Percentiles rank a stretch among this genome's conserved stretches.
These are phyloP conservation scores for Leptosomus discolor DNA, from an alignment of 2,113 vertebrate genomes.

Conservation along the genomic window DNA sequence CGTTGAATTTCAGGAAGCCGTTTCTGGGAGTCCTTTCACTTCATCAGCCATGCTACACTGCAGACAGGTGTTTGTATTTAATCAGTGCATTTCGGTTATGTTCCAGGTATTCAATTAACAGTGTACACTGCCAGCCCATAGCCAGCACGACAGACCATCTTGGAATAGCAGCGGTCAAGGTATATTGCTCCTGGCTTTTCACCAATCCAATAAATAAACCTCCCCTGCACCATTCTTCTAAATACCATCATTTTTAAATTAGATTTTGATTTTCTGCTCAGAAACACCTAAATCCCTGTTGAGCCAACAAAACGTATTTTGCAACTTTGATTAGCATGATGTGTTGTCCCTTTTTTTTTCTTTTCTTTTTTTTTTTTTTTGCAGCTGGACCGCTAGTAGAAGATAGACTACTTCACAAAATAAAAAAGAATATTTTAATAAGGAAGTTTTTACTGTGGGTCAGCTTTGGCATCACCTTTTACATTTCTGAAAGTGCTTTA, in stretches of 20 bases:
- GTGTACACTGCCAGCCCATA: neutral
- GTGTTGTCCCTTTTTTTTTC: neutral
- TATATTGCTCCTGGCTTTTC: neutral
- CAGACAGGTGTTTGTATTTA: neutral
- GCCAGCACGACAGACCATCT: neutral
- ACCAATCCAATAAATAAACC: conserved; percentile 11
- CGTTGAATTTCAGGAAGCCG: neutral
- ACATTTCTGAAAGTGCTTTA: conserved; percentile 3
- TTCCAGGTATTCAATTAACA: neutral
- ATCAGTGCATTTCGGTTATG: neutral
- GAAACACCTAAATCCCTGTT: conserved; percentile 32
- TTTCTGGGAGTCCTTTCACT: neutral
- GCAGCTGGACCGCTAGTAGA: conserved; percentile 8
- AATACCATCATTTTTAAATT: conserved; percentile 50
- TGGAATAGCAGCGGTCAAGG: neutral
- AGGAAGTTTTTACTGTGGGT: neutral
- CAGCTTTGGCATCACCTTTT: neutral
- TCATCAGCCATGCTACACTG: neutral
- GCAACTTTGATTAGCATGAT: neutral
- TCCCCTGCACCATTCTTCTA: neutral
- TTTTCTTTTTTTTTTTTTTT: neutral
- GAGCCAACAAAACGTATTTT: conserved; percentile 33
- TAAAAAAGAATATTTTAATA: neutral
- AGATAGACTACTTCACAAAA: neutral
- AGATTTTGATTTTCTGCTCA: conserved; percentile 43